Percentiles rank a stretch among this genome's conserved stretches.
Conservation (phyloP, 1,140 invertebrate species). For the Euura saliciscinereae region DNA sequence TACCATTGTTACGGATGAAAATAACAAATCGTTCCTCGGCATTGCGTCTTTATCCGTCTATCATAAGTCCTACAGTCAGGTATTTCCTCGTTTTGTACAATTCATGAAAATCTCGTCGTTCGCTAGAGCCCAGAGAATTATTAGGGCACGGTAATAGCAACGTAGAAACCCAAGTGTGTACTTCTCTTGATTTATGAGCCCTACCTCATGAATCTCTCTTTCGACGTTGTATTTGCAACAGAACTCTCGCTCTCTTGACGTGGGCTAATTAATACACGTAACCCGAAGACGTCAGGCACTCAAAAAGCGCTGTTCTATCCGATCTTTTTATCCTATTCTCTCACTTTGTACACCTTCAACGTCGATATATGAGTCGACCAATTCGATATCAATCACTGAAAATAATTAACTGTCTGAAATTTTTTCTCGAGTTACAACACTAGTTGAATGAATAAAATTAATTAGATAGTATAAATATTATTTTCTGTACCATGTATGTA, state of each 20-base stretch:
- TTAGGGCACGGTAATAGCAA: background rate
- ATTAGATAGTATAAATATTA: background rate
- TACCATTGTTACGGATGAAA: too few relatives aligned
- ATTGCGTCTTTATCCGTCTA: too few relatives aligned
- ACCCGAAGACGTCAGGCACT: background rate
- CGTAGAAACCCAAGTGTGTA: background rate
- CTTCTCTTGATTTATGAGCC: background rate
- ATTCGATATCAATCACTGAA: too few relatives aligned
- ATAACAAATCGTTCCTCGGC: too few relatives aligned
- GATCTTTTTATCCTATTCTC: too few relatives aligned
- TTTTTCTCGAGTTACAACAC: background rate
- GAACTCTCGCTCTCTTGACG: background rate
- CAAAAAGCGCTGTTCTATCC: too few relatives aligned
- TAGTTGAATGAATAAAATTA: background rate
- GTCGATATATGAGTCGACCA: too few relatives aligned
- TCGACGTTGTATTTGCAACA: background rate
- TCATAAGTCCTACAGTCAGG: too few relatives aligned
- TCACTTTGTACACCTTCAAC: too few relatives aligned
- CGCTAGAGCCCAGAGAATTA: background rate
- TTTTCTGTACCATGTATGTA: background rate
- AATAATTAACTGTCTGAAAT: background rate
- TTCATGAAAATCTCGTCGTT: background rate
- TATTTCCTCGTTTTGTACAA: too few relatives aligned
- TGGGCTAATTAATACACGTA: constrained; percentile 1
- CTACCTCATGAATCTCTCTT: background rate